phyloP scores from a whole-genome alignment of 1,140 invertebrate genomes.

The Pseudomyrmex sp. region DNA sequence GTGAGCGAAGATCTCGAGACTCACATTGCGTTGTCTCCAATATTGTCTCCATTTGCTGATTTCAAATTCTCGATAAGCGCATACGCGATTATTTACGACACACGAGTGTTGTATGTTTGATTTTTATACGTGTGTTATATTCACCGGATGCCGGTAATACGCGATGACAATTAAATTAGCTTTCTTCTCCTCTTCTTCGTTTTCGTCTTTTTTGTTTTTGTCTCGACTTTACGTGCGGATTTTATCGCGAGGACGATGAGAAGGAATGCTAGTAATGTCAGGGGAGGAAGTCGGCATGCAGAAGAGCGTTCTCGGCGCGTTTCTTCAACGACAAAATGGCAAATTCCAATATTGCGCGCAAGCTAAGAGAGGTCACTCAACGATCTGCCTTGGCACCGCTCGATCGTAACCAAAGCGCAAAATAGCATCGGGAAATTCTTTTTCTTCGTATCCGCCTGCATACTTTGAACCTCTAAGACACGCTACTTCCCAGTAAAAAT shows the following conservation, averaged over 20 bases:
- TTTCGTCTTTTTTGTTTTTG: conserved; percentile 27
- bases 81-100: no score
- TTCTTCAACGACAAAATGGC: conserved; percentile 66
- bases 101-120: background rate
- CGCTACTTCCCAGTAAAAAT: background rate
- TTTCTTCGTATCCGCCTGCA: background rate
- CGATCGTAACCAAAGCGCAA: conserved; percentile 24
- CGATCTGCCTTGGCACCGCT: conserved; percentile 17
- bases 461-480: background rate
- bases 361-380: conserved; percentile 50
- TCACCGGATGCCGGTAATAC: conserved; percentile 9
- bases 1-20: conserved; percentile 84
- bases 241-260: conserved; percentile 51
- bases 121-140: background rate
- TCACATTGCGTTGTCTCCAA: background rate
- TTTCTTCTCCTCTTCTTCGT: conserved; percentile 57
- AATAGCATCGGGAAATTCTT: conserved; percentile 9
- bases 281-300: conserved; percentile 57
- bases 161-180: conserved; percentile 58
- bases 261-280: conserved; percentile 65
- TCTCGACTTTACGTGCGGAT: conserved; percentile 58
- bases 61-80: background rate
- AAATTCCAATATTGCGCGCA: conserved; percentile 69
- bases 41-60: background rate
- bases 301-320: conserved; percentile 63